Conservation (phyloP, 2,113 vertebrate genomes). For the Campylomormyrus numenius region DNA sequence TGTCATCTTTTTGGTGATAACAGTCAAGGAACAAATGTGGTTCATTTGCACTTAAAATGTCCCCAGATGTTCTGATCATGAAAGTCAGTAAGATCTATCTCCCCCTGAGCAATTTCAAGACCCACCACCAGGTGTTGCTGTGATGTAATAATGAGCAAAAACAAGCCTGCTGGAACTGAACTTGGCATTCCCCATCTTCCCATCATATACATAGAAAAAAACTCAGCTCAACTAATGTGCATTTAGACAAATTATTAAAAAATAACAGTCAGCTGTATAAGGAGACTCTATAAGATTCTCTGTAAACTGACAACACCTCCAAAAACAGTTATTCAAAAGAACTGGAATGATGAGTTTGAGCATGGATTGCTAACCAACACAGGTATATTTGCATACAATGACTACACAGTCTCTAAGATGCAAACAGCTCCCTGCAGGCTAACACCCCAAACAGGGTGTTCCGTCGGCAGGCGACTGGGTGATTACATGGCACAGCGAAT, state of each 20-base stretch:
- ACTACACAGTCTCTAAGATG: neutral
- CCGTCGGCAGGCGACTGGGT: slow-evolving; percentile 20
- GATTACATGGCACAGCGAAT: slow-evolving; percentile 50
- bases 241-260: neutral
- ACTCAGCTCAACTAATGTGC: neutral
- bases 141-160: slow-evolving; percentile 37
- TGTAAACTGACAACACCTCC: neutral
- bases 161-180: neutral
- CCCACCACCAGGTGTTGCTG: slow-evolving; percentile 53
- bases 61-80: neutral
- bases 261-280: neutral
- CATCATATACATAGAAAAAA: too few species aligned
- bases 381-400: neutral
- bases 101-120: slow-evolving; percentile 20
- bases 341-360: neutral
- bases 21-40: neutral
- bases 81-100: neutral
- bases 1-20: neutral
- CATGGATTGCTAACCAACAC: neutral
- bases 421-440: neutral
- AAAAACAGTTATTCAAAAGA: neutral
- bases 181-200: neutral
- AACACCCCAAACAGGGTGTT: neutral
- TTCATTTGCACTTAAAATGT: slow-evolving; percentile 11
- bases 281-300: neutral